A percentile compares a stretch with the other conserved stretches of the same genome.
These are phyloP conservation scores for Cosmopolites sordidus DNA, from an alignment of 2,888 invertebrate species.

Conservation along the genomic window DNA sequence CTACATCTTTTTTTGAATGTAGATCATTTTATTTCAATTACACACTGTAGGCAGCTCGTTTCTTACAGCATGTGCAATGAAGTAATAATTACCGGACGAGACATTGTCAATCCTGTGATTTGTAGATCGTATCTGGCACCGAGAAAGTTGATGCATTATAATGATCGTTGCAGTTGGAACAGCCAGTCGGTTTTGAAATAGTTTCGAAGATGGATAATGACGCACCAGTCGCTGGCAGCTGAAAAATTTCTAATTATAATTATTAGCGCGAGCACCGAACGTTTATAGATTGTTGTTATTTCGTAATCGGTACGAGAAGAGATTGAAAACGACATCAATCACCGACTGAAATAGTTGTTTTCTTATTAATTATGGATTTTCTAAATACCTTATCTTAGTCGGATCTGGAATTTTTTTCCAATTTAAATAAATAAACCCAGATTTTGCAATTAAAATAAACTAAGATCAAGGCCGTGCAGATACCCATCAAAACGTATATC, in stretches of 20 bases:
- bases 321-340: background rate
- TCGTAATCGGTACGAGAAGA: background rate
- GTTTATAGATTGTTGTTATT: background rate
- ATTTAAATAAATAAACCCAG: too few species aligned
- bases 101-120: constrained; percentile 8
- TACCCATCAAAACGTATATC: too few species aligned
- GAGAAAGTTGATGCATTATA: constrained; percentile 5
- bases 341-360: too few species aligned
- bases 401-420: too few species aligned
- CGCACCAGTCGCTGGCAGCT: background rate
- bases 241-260: background rate
- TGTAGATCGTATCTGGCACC: constrained; percentile 4
- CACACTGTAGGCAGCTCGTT: constrained; percentile 1
- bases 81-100: constrained; percentile 8
- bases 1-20: constrained; percentile 3
- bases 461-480: too few species aligned
- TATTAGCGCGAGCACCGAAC: background rate
- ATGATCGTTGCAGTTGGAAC: background rate
- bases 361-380: too few species aligned
- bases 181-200: constrained; percentile 1
- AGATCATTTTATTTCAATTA: constrained; percentile 13
- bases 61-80: constrained; percentile 9
- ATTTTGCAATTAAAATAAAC: too few species aligned
- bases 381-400: too few species aligned
- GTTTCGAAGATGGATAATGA: background rate